Base-by-base conservation (phyloP, 2,797 vertebrate genomes). In the Apogon hyalosoma region DNA sequence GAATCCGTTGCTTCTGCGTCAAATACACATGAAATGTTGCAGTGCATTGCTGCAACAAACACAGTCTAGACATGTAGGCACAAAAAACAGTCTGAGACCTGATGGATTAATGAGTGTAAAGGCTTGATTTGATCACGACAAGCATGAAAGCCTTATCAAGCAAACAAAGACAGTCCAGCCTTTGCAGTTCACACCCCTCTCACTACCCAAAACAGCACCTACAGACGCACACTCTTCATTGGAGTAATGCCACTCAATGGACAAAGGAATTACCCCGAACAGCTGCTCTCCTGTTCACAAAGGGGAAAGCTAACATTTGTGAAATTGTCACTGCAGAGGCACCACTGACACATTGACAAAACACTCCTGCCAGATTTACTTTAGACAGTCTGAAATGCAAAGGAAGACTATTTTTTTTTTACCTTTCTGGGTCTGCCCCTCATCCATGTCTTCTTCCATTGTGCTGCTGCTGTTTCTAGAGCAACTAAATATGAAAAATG, bases 391-490 rank as follows among this genome's bases (percentile, higher is more conserved):
- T 13, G 19, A 60, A 42, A 1, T 69, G 54, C 40, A 46, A 47
- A 70, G 1, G 58, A 49, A 77, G 9, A 4, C 14, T 55, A 5
- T 21, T 21, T 21, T 28, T 28, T 59, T 49, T 80, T 90, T 96
- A 99, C 98, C 98, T 96, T 98, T 99, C 87, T 98, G 97, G 91
- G 95, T 96, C 93, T 99, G 98, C 84, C 97, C 97, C 88, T 99
- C 97, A 88, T 98, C 98, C 96, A 98, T 95, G 90, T 98, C 98
- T 90, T 99, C 98, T 95, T 99, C 98, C 98, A 99, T 99, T 90
- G 89, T 90, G 91, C 85, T 81, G 90, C 83, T 91, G 91, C 77
- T 94, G 90, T 90, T 77, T 90, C 75, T 89, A 84, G 73, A 87
- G 87, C 86, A 65, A 59, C 52, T 52, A 24, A 19, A 51, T 64